Evolutionary conservation across 2,888 invertebrate species (phyloP), one percentile per base, ranked within the genome.

Genomic region (Nudaria mundana): DNA sequence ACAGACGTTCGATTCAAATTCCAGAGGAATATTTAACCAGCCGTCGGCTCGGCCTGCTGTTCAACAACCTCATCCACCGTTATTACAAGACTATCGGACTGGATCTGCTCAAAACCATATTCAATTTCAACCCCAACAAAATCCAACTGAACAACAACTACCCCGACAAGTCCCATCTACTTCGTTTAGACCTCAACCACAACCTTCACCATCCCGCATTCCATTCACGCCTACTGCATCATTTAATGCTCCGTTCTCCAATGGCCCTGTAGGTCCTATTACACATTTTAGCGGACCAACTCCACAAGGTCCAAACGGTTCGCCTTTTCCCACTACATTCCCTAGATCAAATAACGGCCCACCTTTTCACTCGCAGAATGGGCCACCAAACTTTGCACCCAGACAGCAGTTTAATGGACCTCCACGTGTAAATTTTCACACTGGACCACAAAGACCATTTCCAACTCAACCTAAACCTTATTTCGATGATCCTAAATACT

Each of bases 381-480:
- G 57, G 37, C 67, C 73, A 25, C 76, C 77, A 23, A 46, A 71
- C 16, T 85, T 86, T 55, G 67, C 60, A 5, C 40, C 74, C 14
- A 69, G 87, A 18, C 78, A 79, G 16, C 78, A 81, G 22, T 82
- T 89, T 15, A 82, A 76, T 56, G 78, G 80, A 10, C 90, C 88
- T 22, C 76, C 88, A 12, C 75, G 83, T 58, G 40, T 70, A 10
- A 74, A 73, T 40, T 89, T 89, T 56, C 85, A 88, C 58, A 78
- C 91, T 13, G 91, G 90, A 50, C 81, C 90, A 8, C 90, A 91
- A 64, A 81, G 90, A 56, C 91, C 91, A 6, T 90, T 91, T 65
- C 80, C 82, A 48, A 65, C 78, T 23, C 83, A 81, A 54, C 57
- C 75, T 10, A 83, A 85, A 42, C 66, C 69, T 26, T 88, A 76